Evolutionary conservation across 2,888 invertebrate genomes (phyloP).

Genomic region (Lasioglossum figueresi): DNA sequence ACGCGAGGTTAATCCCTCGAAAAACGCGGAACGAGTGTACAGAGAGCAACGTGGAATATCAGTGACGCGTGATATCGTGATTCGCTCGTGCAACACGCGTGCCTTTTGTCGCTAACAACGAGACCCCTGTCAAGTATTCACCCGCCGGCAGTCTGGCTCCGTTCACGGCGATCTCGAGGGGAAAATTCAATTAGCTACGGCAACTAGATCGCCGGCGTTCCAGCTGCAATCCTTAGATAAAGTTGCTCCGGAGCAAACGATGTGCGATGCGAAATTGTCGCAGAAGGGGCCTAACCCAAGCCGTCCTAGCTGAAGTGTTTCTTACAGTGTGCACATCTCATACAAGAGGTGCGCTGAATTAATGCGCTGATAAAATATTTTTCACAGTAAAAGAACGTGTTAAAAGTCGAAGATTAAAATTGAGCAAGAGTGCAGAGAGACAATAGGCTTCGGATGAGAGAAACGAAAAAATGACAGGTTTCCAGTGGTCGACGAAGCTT

Average conservation of each 20-base stretch:
- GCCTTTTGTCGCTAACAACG: constrained; percentile 77
- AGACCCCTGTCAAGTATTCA: constrained; percentile 70
- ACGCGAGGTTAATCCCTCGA: constrained; percentile 32
- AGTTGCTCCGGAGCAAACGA: constrained; percentile 14
- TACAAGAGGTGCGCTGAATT: no score
- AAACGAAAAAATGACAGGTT: neutral
- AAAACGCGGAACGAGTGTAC: constrained; percentile 22
- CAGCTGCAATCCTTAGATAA: constrained; percentile 71
- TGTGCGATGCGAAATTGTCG: constrained; percentile 6
- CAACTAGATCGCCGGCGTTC: constrained; percentile 60
- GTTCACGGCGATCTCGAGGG: constrained; percentile 70
- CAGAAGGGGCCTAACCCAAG: neutral
- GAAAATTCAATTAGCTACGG: constrained; percentile 77
- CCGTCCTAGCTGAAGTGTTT: neutral
- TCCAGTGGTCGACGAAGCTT: neutral
- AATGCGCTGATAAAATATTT: no score
- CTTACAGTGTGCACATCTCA: neutral
- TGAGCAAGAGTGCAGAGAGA: no score
- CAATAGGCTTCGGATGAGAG: neutral
- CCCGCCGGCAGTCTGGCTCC: constrained; percentile 53
- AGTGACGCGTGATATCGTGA: constrained; percentile 71
- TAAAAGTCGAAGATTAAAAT: no score
- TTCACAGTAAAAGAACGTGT: no score
- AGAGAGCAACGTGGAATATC: constrained; percentile 54
- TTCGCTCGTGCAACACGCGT: constrained; percentile 63